Evolutionary conservation across 2,113 vertebrate genomes (phyloP), one percentile per base, ranked within the genome.

Genomic region (Cynopterus brachyotis): DNA sequence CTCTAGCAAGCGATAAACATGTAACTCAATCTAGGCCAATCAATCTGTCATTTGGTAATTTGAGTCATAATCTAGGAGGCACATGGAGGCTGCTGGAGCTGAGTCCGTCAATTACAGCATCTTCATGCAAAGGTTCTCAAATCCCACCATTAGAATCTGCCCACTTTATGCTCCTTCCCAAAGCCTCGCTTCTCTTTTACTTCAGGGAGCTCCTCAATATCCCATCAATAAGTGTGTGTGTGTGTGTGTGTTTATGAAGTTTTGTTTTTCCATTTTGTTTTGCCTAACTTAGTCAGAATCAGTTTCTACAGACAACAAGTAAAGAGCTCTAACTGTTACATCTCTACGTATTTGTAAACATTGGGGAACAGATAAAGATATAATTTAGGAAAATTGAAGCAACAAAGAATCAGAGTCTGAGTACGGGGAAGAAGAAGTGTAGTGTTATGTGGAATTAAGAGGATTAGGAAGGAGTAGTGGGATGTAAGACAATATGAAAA

Each of bases 301-400:
- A 40, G 1, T 42, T 67, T 79, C 64, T 79, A 15, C 12, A 69
- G 35, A 89, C 9, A 73, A 37, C 0, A 22, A 76, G 55, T 15
- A 88, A 91, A 84, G 62, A 59, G 13, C 3, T 88, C 5, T 76
- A 60, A 37, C 6, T 75, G 15, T 67, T 42, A 7, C 15, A 57
- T 59, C 69, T 90, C 6, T 37, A 69, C 45, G 32, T 76, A 69
- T 55, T 80, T 80, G 24, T 1, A 89, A 94, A 89, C 19, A 72
- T 40, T 45, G 16, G 20, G 5, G 16, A 89, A 20, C 16, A 86
- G 19, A 67, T 78, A 50, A 72, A 60, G 20, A 45, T 66, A 0
- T 42, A 92, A 87, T 91, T 95, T 50, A 83, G 20, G 64, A 75
- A 87, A 87, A 82, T 12, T 78, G 10, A 83, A 97, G 24, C 28